These are phyloP conservation scores for Desoria tigrina DNA, from an alignment of 2,888 invertebrate genomes.

Conservation along the genomic window DNA sequence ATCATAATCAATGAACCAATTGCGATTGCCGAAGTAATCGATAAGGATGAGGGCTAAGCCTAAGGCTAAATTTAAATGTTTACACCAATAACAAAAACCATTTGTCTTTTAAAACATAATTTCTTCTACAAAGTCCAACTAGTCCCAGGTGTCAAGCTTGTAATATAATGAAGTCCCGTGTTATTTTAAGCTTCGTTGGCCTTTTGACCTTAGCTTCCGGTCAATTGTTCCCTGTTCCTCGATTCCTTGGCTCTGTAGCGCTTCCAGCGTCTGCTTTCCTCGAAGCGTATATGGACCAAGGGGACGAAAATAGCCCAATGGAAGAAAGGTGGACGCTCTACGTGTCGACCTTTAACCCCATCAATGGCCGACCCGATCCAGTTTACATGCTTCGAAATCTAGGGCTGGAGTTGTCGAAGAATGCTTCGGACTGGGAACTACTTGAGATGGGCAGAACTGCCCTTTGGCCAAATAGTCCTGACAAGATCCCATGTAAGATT, in stretches of 20 bases:
- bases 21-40: no score
- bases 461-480: constrained; percentile 55
- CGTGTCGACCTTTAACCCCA: constrained; percentile 54
- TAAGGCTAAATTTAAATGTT: no score
- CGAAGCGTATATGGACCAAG: constrained; percentile 37
- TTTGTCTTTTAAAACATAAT: no score
- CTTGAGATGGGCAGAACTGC: constrained; percentile 49
- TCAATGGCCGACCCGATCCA: constrained; percentile 38
- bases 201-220: not conserved
- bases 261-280: constrained; percentile 38
- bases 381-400: constrained; percentile 34
- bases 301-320: constrained; percentile 24
- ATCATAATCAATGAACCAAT: no score
- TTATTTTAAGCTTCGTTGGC: not conserved
- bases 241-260: constrained; percentile 21
- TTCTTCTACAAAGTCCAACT: no score
- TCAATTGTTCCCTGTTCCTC: constrained; percentile 23
- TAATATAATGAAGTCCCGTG: constrained; percentile 1
- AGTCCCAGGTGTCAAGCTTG: no score
- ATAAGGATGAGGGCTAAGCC: no score
- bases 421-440: constrained; percentile 48
- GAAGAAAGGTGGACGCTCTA: constrained; percentile 52
- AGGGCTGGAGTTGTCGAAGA: constrained; percentile 25
- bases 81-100: no score
- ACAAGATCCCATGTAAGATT: constrained; percentile 52